Base-by-base conservation (phyloP, 2,113 vertebrate genomes). In the Cairina moschata region DNA sequence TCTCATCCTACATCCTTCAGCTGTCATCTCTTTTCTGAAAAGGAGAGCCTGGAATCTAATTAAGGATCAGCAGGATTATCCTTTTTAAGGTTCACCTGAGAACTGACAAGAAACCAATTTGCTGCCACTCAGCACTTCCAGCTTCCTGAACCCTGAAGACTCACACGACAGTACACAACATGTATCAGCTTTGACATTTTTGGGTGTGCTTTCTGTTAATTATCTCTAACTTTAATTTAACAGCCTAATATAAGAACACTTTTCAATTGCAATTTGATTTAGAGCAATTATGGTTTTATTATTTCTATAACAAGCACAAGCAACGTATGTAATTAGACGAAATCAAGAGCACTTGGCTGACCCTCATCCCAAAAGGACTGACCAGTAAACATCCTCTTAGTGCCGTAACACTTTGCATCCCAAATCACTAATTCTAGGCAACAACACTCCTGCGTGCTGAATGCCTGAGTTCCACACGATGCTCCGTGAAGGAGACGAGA, bases 341-440 rank as follows among this genome's bases (percentile, higher is more conserved):
- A 68, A 93, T 28, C 56, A 58, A 52, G 73, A 91, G 68, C 56
- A 62, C 31, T 90, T 91, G 88, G 83, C 83, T 95, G 87, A 86
- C 73, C 95, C 4, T 28, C 50, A 76, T 66, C 55, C 90, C 63
- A 90, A 89, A 91, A 92, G 94, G 83, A 87, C 81, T 56, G 69
- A 59, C 0, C 21, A 20, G 25, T 32, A 88, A 94, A 82, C 56
- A 67, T 16, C 15, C 17, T 68, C 56, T 76, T 3, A 40, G 54
- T 34, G 91, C 71, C 3, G 5, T 6, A 62, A 56, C 14, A 13
- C 50, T 66, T 69, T 60, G 42, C 63, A 87, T 83, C 32, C 46
- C 77, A 89, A 73, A 68, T 44, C 26, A 60, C 46, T 80, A 32
- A 46, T 58, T 95, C 68, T 48, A 91, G 65, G 76, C 48, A 59